Conservation (phyloP, 2,113 vertebrate genomes). For the Carassius carassius region DNA sequence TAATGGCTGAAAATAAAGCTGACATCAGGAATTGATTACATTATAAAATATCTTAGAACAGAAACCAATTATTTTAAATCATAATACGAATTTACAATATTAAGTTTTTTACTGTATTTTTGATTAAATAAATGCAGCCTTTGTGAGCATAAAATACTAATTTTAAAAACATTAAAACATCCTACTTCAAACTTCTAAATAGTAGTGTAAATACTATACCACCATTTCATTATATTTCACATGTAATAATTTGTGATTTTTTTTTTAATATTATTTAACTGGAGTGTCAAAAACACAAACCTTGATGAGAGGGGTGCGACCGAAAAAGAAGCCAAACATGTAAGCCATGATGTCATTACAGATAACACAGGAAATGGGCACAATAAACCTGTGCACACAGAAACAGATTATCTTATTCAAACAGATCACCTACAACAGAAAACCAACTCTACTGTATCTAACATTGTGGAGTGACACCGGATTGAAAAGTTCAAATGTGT, state of each 20-base stretch:
- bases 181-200: background rate
- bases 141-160: background rate
- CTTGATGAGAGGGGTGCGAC: constrained; percentile 97
- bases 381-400: constrained; percentile 86
- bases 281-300: constrained; percentile 66
- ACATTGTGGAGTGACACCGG: background rate
- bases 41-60: background rate
- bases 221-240: background rate
- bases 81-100: background rate
- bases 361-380: constrained; percentile 98
- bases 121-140: background rate
- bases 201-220: background rate
- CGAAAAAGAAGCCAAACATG: constrained; percentile 99
- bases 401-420: background rate
- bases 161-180: background rate
- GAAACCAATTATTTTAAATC: background rate
- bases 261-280: background rate
- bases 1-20: background rate
- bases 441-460: background rate
- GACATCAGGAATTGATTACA: background rate
- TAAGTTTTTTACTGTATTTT: background rate
- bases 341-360: constrained; percentile 99
- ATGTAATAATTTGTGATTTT: background rate
- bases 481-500: background rate
- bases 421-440: background rate